These are phyloP conservation scores for Hippocampus comes DNA, from an alignment of 2,113 vertebrate species.

Conservation along the genomic window DNA sequence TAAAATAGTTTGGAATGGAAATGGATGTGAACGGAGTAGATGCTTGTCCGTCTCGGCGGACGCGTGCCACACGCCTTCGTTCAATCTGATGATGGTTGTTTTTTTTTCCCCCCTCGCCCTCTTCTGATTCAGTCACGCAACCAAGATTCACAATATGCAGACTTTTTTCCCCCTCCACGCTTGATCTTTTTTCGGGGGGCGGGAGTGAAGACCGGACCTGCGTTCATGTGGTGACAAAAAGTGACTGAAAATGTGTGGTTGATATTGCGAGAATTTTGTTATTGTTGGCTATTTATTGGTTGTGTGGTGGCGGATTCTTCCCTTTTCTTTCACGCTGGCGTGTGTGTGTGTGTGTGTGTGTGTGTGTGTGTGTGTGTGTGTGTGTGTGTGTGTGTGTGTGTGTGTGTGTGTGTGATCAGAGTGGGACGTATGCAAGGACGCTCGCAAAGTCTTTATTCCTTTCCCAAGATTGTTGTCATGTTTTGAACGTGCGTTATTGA, in stretches of 20 bases:
- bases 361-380: too few relatives aligned
- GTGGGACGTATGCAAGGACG: conserved; percentile 42
- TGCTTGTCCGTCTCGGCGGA: neutral
- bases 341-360: neutral
- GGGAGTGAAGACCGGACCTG: neutral
- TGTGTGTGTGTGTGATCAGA: neutral
- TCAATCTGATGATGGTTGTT: conserved; percentile 4
- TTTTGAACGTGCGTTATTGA: conserved; percentile 58
- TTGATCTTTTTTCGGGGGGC: conserved; percentile 36
- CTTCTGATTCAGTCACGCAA: conserved; percentile 40
- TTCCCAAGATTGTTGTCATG: conserved; percentile 64
- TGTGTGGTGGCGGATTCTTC: conserved; percentile 52
- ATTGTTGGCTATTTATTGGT: conserved; percentile 71
- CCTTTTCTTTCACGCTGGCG: conserved; percentile 18
- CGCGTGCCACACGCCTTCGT: conserved; percentile 40
- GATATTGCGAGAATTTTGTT: conserved; percentile 55
- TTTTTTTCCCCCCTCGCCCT: neutral
- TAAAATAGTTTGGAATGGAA: conserved; percentile 34
- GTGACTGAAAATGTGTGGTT: conserved; percentile 51
- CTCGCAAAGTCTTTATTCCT: conserved; percentile 55
- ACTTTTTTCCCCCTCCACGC: conserved; percentile 22
- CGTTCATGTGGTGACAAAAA: conserved; percentile 24
- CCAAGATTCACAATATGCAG: conserved; percentile 67
- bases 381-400: neutral
- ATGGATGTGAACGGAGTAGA: conserved; percentile 8